Percentiles rank a stretch among this genome's conserved stretches.
Evolutionary conservation across 2,113 vertebrate genomes (phyloP).

Genomic region (Addax nasomaculatus): DNA sequence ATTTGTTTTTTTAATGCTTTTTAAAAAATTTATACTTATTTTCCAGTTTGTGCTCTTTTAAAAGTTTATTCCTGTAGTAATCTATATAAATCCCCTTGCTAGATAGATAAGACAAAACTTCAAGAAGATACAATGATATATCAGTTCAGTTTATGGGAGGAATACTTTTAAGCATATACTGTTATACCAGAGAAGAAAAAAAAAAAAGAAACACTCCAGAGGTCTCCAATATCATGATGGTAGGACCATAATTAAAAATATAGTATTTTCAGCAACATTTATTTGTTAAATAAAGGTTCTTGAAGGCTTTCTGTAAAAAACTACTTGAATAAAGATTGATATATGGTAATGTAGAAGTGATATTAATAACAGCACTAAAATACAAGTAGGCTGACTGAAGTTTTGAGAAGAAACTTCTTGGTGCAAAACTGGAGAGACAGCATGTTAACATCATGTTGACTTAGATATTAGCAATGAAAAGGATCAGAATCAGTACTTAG

Average conservation of each 20-base stretch:
- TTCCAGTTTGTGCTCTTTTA: neutral
- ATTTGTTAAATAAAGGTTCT: neutral
- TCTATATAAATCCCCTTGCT: neutral
- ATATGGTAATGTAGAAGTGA: neutral
- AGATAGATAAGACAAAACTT: neutral
- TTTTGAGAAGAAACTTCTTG: neutral
- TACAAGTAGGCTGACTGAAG: neutral
- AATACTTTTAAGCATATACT: constrained; percentile 9
- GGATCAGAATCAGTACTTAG: neutral
- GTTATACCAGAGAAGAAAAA: neutral
- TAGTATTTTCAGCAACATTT: neutral
- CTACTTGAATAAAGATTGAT: neutral
- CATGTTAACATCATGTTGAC: neutral
- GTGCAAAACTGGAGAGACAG: neutral
- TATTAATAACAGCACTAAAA: neutral
- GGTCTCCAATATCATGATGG: neutral
- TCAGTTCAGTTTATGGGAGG: neutral
- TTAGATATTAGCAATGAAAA: neutral
- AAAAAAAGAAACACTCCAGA: neutral
- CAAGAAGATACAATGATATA: neutral
- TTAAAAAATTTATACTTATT: neutral
- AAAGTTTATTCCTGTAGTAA: constrained; percentile 24
- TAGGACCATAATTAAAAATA: neutral
- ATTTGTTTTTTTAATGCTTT: constrained; percentile 12
- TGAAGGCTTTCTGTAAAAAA: neutral